Percentiles rank a stretch among this genome's conserved stretches.
phyloP scores from a whole-genome alignment of 2,113 vertebrate species.

The Halichoeres trimaculatus region DNA sequence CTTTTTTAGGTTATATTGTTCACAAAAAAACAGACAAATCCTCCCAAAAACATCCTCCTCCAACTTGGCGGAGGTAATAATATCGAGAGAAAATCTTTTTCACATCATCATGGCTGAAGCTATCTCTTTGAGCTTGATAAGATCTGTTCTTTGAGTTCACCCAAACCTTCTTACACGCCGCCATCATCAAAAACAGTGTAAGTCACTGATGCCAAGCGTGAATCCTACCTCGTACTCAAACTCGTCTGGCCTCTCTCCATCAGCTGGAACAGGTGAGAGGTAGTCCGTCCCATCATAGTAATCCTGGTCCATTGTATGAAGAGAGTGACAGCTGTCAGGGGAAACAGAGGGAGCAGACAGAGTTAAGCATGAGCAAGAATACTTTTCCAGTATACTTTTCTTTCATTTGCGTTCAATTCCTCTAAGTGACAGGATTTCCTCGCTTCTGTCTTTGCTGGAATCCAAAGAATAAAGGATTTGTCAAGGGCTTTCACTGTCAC shows the following conservation, averaged over 20 bases:
- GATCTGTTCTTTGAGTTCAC: too few species aligned
- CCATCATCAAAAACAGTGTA: too few species aligned
- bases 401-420: constrained; percentile 32
- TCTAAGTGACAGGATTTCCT: constrained; percentile 60
- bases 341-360: constrained; percentile 44
- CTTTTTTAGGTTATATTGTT: too few species aligned
- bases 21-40: too few species aligned
- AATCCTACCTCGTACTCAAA: constrained; percentile 95
- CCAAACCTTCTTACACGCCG: too few species aligned
- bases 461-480: constrained; percentile 72
- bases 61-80: too few species aligned
- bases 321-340: constrained; percentile 91
- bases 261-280: constrained; percentile 89
- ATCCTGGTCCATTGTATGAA: constrained; percentile 92
- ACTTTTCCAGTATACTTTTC: constrained; percentile 14
- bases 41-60: too few species aligned
- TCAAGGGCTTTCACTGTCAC: constrained; percentile 64
- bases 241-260: constrained; percentile 91
- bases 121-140: too few species aligned
- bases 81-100: too few species aligned
- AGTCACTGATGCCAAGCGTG: background rate
- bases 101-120: too few species aligned
- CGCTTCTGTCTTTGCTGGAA: constrained; percentile 62
- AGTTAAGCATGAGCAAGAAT: constrained; percentile 40
- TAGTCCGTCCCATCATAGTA: constrained; percentile 94